Base-by-base conservation (phyloP, 2,113 vertebrate species). In the Platysteira castanea region DNA sequence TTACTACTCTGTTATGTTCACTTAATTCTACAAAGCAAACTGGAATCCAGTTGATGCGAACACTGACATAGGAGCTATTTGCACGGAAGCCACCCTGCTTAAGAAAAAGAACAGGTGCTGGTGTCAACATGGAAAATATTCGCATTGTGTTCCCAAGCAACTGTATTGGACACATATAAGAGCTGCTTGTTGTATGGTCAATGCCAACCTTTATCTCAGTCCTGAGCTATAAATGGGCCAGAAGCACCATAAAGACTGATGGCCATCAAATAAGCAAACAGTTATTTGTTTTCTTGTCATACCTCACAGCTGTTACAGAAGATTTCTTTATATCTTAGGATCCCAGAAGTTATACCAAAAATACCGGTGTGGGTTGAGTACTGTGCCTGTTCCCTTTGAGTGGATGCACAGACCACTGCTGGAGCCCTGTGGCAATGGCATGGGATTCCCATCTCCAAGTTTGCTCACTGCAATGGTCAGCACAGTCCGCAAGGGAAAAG, bases 91-190 rank as follows among this genome's bases (percentile, higher is more conserved):
- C 63, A 91, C n/a, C 68, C 89, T 63, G 60, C 47, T 85, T 92
- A 82, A 86, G 63, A 89, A 84, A 87, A 49, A 92, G 60, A 97
- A 87, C 91, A 97, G 91, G 52, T 88, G 95, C 67, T 86, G 68
- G 61, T 89, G 68, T 76, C 84, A 90, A 84, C 42, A 85, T 2
- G 15, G 84, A 96, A 81, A 96, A 94, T 70, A 95, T 65, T 87
- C 93, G 92, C 61, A 87, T 46, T 90, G 53, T 83, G 94, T 96
- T 97, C 95, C 94, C 86, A 94, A 95, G 95, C 92, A 97, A 97
- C 87, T 44, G 80, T 75, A 93, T 78, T 89, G 80, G 84, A 77
- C 9, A 17, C 78, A 78, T 84, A 57, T 31, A 67, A 90, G 64
- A 89, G 57, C 52, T 95, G 85, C 90, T 54, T 94, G 92, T 97